Evolutionary conservation across 1,140 invertebrate species (phyloP), one percentile per base, ranked within the genome.

Genomic region (Delia radicum): DNA sequence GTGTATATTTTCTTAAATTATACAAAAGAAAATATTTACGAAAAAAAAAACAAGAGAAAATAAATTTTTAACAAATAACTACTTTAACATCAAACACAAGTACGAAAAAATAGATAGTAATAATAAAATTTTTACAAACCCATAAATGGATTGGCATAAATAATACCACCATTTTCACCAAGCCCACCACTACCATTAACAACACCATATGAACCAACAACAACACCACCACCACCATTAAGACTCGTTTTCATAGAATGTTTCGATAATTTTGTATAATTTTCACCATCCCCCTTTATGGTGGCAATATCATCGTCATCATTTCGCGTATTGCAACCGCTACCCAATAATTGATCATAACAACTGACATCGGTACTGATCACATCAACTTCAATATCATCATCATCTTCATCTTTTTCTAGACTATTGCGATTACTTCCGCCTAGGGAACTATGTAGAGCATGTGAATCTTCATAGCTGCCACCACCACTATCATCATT

Each of bases 111-210:
- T 42, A 12, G 10, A 42, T 42, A 42, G 12, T 42, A 12, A 42
- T 1, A 42, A 42, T 15, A 42, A 42, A 42, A 15, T 15, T 46
- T 75, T 65, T 86, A 86, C 85, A 81, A 86, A 86, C 85, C 85
- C 82, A 86, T 82, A 74, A 86, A 86, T 18, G 82, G 85, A 86
- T 86, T 86, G 81, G 83, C 82, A 79, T 85, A 85, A 74, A 85
- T 85, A 46, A 86, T 86, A 77, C 84, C 84, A 18, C 75, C 78
- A 62, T 69, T 61, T 74, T 67, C 75, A 48, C 76, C 81, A 75
- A 75, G 62, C 73, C 79, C 81, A 75, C 72, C 77, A 73, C 42
- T 62, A 72, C 65, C 46, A 61, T 48, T 73, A 18, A 69, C 65
- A 8, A 69, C 24, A 33, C 65, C 65, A 69, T 69, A 69, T 31